phyloP scores from a whole-genome alignment of 1,140 invertebrate species.

The Brachionus koreanus region DNA sequence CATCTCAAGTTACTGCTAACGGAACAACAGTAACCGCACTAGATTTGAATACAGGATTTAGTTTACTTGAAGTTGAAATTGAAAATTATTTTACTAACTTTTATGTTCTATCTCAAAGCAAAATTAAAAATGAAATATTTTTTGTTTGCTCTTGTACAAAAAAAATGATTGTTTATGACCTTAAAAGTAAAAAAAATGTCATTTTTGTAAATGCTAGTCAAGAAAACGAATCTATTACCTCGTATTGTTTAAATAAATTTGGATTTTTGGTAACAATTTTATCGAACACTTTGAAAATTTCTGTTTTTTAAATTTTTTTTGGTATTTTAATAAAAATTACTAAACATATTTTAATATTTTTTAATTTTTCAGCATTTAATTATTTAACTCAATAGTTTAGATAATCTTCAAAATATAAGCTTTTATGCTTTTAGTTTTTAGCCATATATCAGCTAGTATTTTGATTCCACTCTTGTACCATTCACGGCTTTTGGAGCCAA shows the following conservation, averaged over 20 bases:
- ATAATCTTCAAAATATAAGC: no score
- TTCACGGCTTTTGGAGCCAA: no score
- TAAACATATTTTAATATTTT: not conserved
- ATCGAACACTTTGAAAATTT: not conserved
- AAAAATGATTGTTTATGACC: slow-evolving; percentile 5
- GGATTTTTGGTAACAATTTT: not conserved
- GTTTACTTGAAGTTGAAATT: not conserved
- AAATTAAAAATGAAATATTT: slow-evolving; percentile 2
- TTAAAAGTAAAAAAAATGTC: not conserved
- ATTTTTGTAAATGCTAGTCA: not conserved
- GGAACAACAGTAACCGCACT: not conserved
- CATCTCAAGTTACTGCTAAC: not conserved
- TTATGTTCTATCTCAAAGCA: not conserved
- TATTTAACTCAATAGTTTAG: no score
- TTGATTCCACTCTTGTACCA: no score
- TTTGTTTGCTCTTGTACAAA: not conserved
- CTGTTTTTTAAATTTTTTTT: not conserved
- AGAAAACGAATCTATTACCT: not conserved
- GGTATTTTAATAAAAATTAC: not conserved
- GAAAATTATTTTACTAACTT: slow-evolving; percentile 10
- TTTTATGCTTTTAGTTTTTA: no score
- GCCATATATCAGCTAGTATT: no score
- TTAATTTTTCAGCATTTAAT: no score
- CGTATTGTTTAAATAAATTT: not conserved
- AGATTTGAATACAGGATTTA: not conserved